phyloP scores from a whole-genome alignment of 2,888 invertebrate species.

The Drosophila acutilabella region DNA sequence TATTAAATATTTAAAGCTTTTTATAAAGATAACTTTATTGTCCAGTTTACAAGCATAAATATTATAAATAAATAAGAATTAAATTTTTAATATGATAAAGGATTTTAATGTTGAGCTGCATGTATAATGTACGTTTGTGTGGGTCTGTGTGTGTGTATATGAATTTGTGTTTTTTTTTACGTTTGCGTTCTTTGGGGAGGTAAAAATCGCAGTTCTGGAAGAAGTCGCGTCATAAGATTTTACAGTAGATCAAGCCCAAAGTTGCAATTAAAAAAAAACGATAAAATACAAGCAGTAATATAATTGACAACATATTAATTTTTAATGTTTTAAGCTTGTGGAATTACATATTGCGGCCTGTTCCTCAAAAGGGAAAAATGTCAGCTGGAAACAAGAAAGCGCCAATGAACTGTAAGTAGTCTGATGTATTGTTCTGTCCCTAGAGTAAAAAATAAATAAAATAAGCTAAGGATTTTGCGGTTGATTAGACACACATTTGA shows the following conservation, averaged over 20 bases:
- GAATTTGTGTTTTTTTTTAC: not conserved
- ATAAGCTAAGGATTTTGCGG: slow-evolving; percentile 35
- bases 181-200: not conserved
- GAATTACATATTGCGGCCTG: not conserved
- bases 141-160: not conserved
- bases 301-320: not conserved
- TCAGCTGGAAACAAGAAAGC: not conserved
- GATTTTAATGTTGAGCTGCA: too few relatives aligned
- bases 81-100: too few relatives aligned
- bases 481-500: slow-evolving; percentile 47
- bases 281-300: too few relatives aligned
- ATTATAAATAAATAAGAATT: too few relatives aligned
- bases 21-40: too few relatives aligned
- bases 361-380: slow-evolving; percentile 13
- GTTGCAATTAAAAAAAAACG: too few relatives aligned
- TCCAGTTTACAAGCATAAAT: too few relatives aligned
- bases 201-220: too few relatives aligned
- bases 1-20: not conserved
- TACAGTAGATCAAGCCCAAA: not conserved
- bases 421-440: not conserved
- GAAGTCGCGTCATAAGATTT: not conserved
- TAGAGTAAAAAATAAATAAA: slow-evolving; percentile 22
- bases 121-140: slow-evolving; percentile 6
- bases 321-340: not conserved
- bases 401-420: slow-evolving; percentile 32